These are phyloP conservation scores for Epistrophe eligans DNA, from an alignment of 2,888 invertebrate species.

Conservation along the genomic window DNA sequence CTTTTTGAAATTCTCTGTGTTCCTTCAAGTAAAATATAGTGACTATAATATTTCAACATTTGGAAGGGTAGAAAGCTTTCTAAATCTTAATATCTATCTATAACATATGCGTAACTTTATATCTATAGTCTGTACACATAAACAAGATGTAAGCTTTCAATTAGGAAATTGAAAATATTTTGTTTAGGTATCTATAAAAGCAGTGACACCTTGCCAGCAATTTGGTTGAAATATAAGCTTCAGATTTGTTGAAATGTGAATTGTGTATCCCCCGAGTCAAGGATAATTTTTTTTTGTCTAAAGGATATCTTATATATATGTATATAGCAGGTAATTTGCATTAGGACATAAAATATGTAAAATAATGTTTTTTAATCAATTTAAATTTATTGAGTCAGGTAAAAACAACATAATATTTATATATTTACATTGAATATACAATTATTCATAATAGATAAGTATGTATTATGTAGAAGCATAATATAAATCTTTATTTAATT, in stretches of 20 bases:
- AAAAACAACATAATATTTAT: no score
- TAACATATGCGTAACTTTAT: slow-evolving; percentile 5
- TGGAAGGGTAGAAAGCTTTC: slow-evolving; percentile 45
- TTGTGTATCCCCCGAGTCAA: background rate
- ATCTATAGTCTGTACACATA: background rate
- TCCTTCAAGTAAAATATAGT: background rate
- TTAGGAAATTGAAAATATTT: slow-evolving; percentile 60
- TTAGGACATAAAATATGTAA: background rate
- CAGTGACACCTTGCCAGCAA: slow-evolving; percentile 27
- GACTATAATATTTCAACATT: slow-evolving; percentile 31
- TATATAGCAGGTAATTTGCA: background rate
- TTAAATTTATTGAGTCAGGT: background rate
- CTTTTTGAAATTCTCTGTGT: background rate
- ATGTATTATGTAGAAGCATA: no score
- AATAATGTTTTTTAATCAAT: background rate
- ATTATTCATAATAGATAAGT: no score
- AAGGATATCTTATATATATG: background rate
- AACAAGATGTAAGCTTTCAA: slow-evolving; percentile 58
- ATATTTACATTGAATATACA: no score
- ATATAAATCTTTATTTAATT: no score
- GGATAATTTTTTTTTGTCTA: background rate
- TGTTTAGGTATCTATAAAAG: slow-evolving; percentile 11
- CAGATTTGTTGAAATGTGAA: slow-evolving; percentile 47
- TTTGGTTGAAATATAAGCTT: slow-evolving; percentile 55
- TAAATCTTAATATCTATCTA: background rate